phyloP scores from a whole-genome alignment of 1,140 invertebrate species.

The Penaeus chinensis region DNA sequence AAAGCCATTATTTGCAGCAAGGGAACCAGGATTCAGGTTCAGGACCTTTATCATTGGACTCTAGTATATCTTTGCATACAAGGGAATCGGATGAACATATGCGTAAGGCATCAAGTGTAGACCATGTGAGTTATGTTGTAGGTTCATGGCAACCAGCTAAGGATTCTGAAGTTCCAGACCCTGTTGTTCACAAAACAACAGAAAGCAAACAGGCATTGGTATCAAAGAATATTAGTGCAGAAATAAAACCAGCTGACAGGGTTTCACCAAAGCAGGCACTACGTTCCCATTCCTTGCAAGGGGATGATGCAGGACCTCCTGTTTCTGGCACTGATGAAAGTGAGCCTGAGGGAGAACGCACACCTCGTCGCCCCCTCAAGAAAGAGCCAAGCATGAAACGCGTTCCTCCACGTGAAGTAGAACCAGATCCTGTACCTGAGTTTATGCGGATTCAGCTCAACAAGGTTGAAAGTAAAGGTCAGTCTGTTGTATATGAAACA shows the following conservation, averaged over 20 bases:
- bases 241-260: constrained; percentile 29
- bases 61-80: constrained; percentile 44
- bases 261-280: constrained; percentile 19
- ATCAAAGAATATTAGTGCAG: constrained; percentile 8
- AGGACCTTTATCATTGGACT: constrained; percentile 61
- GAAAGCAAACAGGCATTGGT: not conserved
- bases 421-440: constrained; percentile 72
- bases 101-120: constrained; percentile 55
- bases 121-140: constrained; percentile 40
- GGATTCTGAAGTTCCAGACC: not conserved
- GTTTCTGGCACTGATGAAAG: constrained; percentile 32
- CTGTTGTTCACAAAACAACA: not conserved
- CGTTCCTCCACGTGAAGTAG: constrained; percentile 31
- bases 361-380: constrained; percentile 32
- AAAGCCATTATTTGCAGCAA: not conserved
- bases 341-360: constrained; percentile 36
- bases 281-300: constrained; percentile 24
- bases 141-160: not conserved
- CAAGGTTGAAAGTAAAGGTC: constrained; percentile 72
- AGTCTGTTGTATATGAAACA: constrained; percentile 48
- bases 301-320: constrained; percentile 10
- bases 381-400: constrained; percentile 58
- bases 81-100: constrained; percentile 48
- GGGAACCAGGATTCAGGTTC: constrained; percentile 31
- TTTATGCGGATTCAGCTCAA: constrained; percentile 79